A percentile compares a stretch with the other conserved stretches of the same genome.
Conservation (phyloP, 2,888 invertebrate species). For the Latheticus oryzae region DNA sequence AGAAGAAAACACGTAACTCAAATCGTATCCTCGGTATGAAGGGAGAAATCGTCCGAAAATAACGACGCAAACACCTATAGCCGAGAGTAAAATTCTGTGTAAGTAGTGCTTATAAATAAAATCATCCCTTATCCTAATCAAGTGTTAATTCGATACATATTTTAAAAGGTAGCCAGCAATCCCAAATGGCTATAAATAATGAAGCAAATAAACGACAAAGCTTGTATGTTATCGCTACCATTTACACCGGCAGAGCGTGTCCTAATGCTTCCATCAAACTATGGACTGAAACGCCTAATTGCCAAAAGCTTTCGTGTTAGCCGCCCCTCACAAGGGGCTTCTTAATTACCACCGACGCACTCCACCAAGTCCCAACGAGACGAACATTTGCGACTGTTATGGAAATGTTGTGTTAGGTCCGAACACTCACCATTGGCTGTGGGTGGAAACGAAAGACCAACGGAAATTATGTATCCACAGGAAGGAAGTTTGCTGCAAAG, state of each 20-base stretch:
- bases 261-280: constrained; percentile 61
- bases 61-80: constrained; percentile 24
- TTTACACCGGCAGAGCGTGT: constrained; percentile 58
- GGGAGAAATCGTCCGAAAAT: constrained; percentile 29
- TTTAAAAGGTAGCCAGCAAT: constrained; percentile 5
- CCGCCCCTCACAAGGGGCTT: constrained; percentile 57
- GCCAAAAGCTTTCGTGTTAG: constrained; percentile 64
- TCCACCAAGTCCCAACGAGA: constrained; percentile 43
- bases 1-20: constrained; percentile 56
- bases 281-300: constrained; percentile 62
- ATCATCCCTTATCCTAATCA: constrained; percentile 28
- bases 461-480: constrained; percentile 32
- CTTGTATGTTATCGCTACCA: constrained; percentile 56
- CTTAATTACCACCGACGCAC: constrained; percentile 57
- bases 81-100: constrained; percentile 18
- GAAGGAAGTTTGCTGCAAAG: constrained; percentile 27
- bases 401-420: constrained; percentile 35
- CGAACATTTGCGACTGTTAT: constrained; percentile 46
- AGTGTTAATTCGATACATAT: constrained; percentile 13
- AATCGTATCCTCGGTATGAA: constrained; percentile 49
- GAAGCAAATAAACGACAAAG: constrained; percentile 32
- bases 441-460: constrained; percentile 5
- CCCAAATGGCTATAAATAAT: constrained; percentile 18
- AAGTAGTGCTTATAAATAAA: constrained; percentile 8
- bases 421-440: constrained; percentile 42